These are phyloP conservation scores for Sylvietta virens DNA, from an alignment of 2,113 vertebrate genomes.

Conservation along the genomic window DNA sequence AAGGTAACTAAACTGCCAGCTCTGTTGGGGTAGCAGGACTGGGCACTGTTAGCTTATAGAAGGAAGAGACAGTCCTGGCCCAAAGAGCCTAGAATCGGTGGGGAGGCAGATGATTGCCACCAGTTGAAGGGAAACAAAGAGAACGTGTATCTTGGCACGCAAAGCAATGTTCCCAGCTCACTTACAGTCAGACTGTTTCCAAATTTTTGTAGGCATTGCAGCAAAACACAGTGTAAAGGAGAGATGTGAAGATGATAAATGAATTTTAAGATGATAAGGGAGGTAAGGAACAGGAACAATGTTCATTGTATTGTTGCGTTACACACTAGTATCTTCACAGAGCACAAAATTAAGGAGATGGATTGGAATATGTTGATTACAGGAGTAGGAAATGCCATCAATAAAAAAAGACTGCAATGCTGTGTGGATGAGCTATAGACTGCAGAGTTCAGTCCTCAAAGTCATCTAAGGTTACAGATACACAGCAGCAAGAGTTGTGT, in stretches of 20 bases:
- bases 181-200: conserved; percentile 6
- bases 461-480: conserved; percentile 11
- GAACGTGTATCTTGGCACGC: not conserved
- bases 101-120: not conserved
- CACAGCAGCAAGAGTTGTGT: not conserved
- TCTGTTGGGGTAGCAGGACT: not conserved
- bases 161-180: not conserved
- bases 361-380: not conserved
- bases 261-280: not conserved
- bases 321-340: not conserved
- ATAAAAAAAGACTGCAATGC: not conserved
- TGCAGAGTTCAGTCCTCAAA: not conserved
- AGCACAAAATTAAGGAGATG: not conserved
- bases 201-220: conserved; percentile 38
- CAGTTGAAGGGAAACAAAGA: not conserved
- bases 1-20: not conserved
- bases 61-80: not conserved
- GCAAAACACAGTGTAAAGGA: conserved; percentile 2
- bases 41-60: not conserved
- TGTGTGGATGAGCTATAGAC: not conserved
- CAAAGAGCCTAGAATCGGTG: not conserved
- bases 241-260: conserved; percentile 13
- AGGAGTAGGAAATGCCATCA: not conserved
- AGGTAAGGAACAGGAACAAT: not conserved
- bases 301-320: not conserved